A percentile compares a stretch with the other conserved stretches of the same genome.
Evolutionary conservation across 37 sponge, comb jelly and placozoan species (phyloP).

Genomic region (Agelas oroides): DNA sequence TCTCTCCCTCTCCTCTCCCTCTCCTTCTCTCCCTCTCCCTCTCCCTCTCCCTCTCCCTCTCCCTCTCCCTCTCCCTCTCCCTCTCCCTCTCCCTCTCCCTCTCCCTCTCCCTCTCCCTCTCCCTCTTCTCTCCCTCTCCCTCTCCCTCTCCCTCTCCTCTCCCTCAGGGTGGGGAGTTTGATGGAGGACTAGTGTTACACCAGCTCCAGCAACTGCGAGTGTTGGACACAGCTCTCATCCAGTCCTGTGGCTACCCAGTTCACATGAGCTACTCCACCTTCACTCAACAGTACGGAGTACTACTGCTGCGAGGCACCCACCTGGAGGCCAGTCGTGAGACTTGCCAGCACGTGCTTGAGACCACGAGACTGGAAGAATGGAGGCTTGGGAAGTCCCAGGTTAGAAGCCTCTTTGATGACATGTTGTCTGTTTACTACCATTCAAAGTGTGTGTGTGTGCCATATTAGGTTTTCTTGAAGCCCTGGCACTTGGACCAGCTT

Average conservation of each 20-base stretch:
- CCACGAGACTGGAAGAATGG: background rate
- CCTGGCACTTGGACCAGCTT: conserved; percentile 44
- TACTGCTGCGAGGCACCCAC: background rate
- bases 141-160: too few relatives aligned
- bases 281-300: background rate
- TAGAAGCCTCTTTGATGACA: background rate
- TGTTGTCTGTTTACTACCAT: background rate
- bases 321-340: background rate
- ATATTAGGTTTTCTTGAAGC: conserved; percentile 48
- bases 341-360: background rate
- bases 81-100: background rate
- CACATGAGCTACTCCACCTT: conserved; percentile 11
- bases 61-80: background rate
- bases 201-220: conserved; percentile 43
- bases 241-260: conserved; percentile 55
- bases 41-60: background rate
- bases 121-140: too few relatives aligned
- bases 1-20: background rate
- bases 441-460: background rate
- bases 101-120: too few relatives aligned
- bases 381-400: conserved; percentile 31
- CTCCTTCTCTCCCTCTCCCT: background rate
- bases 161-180: too few relatives aligned
- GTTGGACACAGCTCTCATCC: conserved; percentile 53
- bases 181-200: background rate